Base-by-base conservation (phyloP, 2,797 vertebrate species). In the Vultur gryphus region DNA sequence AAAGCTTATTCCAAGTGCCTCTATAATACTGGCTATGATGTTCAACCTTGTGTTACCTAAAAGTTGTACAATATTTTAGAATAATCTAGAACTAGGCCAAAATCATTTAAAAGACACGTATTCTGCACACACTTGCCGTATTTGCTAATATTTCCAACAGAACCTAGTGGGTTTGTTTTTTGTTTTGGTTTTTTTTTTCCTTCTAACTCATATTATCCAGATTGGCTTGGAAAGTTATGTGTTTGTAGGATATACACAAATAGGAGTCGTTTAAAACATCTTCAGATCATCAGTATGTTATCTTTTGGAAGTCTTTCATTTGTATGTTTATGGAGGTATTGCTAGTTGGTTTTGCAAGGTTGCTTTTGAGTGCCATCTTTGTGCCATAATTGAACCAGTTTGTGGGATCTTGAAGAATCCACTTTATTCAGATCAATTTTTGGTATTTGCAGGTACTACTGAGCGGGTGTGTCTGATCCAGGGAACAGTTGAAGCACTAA, bases 381-480 rank as follows among this genome's bases (percentile, higher is more conserved):
- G 19, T 73, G 41, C 44, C 39, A 8, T 26, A 19, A 28, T 2
- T 18, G 23, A 55, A 75, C n/a, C 29, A 23, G 29, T 41, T 28
- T 41, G 31, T 61, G 46, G 16, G 13, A 54, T 48, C 20, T 35
- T 57, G 51, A 66, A 55, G 73, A 73, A 59, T 49, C 28, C 10
- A 5, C 23, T 5, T 84, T 44, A 95, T 44, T 85, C 89, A 78
- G 94, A 64, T 64, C 37, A 48, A 8, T 59, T 57, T 95, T 41
- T 96, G 93, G 44, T 95, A 2, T 94, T 73, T 89, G 58, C 94
- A 99, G 99, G 99, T 98, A 99, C 99, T 97, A 99, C 99, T 97
- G 99, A 99, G 95, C 98, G 99, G 43, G 99, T 99, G 96, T 99
- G 99, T 98, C 99, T 99, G 98, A 99, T 99, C 98, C 99, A 99